These are phyloP conservation scores for Heteromyza rotundicornis DNA, from an alignment of 2,888 invertebrate genomes.

Conservation along the genomic window DNA sequence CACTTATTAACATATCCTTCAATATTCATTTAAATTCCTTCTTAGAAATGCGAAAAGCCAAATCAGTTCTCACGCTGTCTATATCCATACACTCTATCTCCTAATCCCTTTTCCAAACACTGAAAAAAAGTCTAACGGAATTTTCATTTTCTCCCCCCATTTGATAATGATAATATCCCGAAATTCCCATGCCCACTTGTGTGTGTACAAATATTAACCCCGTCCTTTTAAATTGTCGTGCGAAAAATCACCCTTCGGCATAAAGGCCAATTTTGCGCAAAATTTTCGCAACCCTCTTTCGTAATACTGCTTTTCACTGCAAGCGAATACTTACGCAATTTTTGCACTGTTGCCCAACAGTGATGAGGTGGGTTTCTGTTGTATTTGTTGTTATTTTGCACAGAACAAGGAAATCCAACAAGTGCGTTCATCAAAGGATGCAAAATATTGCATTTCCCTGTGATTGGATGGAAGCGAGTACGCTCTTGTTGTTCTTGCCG, in stretches of 20 bases:
- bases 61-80: neutral
- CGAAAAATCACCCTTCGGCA: slow-evolving; percentile 3
- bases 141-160: neutral
- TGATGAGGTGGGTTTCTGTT: neutral
- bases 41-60: too few species aligned
- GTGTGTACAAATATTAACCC: too few species aligned
- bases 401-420: neutral
- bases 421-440: neutral
- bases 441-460: neutral
- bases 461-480: neutral
- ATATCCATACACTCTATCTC: neutral
- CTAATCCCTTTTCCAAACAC: too few species aligned
- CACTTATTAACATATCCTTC: too few species aligned
- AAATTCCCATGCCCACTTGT: neutral
- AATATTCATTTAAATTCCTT: too few species aligned
- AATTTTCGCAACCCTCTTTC: neutral
- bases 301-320: too few species aligned
- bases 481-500: neutral
- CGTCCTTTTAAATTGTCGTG: slow-evolving; percentile 1
- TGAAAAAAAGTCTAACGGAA: too few species aligned
- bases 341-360: neutral
- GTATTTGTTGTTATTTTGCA: too few species aligned
- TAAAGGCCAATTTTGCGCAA: slow-evolving; percentile 3
- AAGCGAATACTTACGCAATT: slow-evolving; percentile 3
- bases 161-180: slow-evolving; percentile 1